Evolutionary conservation across 2,888 invertebrate species (phyloP).

Genomic region (Tridacna crocea): DNA sequence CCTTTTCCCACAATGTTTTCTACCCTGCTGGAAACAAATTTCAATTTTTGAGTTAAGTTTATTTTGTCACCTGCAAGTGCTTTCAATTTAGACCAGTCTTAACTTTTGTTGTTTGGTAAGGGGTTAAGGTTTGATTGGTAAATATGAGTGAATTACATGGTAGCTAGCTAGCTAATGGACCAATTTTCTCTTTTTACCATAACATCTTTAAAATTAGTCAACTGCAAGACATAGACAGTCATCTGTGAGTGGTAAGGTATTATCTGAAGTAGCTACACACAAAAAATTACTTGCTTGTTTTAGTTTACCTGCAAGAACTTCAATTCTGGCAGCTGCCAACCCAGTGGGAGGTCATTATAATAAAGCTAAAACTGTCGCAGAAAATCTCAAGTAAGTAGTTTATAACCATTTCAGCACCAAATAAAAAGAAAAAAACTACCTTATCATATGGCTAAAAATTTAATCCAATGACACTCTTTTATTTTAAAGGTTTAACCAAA

Average conservation of each 20-base stretch:
- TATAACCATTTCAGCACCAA: background rate
- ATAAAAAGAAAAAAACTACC: too few species aligned
- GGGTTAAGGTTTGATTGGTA: too few species aligned
- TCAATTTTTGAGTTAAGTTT: too few species aligned
- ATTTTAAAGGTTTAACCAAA: too few species aligned
- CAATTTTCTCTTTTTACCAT: background rate
- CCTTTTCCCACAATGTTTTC: too few species aligned
- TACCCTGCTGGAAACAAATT: too few species aligned
- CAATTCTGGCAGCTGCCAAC: conserved; percentile 96
- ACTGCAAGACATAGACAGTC: background rate
- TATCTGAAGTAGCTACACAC: background rate
- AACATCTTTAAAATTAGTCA: background rate
- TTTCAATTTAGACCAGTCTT: background rate
- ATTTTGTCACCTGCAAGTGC: too few species aligned
- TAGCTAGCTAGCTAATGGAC: too few species aligned
- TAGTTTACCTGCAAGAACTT: conserved; percentile 92
- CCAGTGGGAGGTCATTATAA: conserved; percentile 95
- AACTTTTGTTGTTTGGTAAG: background rate
- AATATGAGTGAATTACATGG: too few species aligned
- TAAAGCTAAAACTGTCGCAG: conserved; percentile 92
- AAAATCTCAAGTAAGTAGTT: conserved; percentile 90
- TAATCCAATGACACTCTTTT: too few species aligned
- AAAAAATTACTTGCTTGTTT: conserved; percentile 75
- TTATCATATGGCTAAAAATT: too few species aligned
- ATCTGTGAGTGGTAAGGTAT: background rate